Evolutionary conservation across 1,140 invertebrate species (phyloP).

Genomic region (Leptonema lineaticorne): DNA sequence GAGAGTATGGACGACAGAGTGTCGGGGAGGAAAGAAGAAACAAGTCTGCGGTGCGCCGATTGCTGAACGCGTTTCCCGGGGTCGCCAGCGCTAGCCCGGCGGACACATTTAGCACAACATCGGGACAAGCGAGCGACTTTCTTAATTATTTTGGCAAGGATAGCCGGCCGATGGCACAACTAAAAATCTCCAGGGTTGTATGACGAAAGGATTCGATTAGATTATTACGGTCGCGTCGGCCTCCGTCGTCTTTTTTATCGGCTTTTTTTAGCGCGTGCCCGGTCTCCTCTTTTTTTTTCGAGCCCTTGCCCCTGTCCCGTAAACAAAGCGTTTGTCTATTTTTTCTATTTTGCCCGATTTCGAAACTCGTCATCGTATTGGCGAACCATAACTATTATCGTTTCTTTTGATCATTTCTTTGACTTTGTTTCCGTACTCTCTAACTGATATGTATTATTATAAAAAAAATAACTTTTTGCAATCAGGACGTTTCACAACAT

Average conservation of each 20-base stretch:
- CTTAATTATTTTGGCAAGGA: slow-evolving; percentile 76
- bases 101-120: slow-evolving; percentile 66
- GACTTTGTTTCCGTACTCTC: too few relatives aligned
- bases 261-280: slow-evolving; percentile 40
- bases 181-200: slow-evolving; percentile 55
- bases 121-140: slow-evolving; percentile 64
- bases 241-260: background rate
- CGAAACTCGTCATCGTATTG: too few relatives aligned
- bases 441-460: too few relatives aligned
- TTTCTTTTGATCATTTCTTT: too few relatives aligned
- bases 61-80: slow-evolving; percentile 58
- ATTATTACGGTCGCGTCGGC: slow-evolving; percentile 46
- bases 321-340: too few relatives aligned
- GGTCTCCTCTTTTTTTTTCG: slow-evolving; percentile 12
- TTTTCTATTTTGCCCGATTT: too few relatives aligned
- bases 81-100: slow-evolving; percentile 61
- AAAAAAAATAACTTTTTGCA: too few relatives aligned
- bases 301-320: slow-evolving; percentile 33
- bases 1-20: slow-evolving; percentile 49
- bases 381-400: too few relatives aligned
- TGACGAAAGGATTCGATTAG: slow-evolving; percentile 47
- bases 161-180: slow-evolving; percentile 57
- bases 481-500: too few relatives aligned
- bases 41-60: slow-evolving; percentile 50
- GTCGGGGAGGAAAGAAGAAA: slow-evolving; percentile 56